phyloP scores from a whole-genome alignment of 2,888 invertebrate genomes.

The Cheilosia variabilis region DNA sequence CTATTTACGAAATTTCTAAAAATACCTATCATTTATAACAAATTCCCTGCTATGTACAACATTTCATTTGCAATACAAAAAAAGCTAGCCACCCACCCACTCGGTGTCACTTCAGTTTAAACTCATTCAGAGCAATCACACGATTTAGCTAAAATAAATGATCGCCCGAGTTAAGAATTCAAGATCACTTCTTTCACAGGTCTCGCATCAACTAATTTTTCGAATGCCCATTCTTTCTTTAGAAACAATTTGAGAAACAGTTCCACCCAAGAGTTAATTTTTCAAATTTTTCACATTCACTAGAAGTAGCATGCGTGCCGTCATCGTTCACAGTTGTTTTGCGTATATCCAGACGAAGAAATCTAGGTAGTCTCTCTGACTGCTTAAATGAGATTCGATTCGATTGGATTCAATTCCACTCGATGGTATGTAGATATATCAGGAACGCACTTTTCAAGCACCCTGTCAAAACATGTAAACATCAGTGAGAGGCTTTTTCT shows the following conservation, averaged over 20 bases:
- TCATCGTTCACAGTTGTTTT: slow-evolving; percentile 36
- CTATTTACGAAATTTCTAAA: slow-evolving; percentile 1
- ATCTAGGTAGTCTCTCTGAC: slow-evolving; percentile 61
- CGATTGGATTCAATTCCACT: slow-evolving; percentile 44
- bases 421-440: slow-evolving; percentile 41
- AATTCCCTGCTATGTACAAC: slow-evolving; percentile 39
- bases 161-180: slow-evolving; percentile 46
- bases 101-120: slow-evolving; percentile 32
- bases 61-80: slow-evolving; percentile 21
- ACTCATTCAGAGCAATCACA: slow-evolving; percentile 39
- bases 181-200: slow-evolving; percentile 49
- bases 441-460: slow-evolving; percentile 75
- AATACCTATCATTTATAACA: slow-evolving; percentile 5
- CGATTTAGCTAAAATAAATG: slow-evolving; percentile 40
- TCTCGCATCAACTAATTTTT: slow-evolving; percentile 30
- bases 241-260: slow-evolving; percentile 33
- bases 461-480: slow-evolving; percentile 83
- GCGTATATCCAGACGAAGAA: slow-evolving; percentile 49
- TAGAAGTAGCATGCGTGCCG: slow-evolving; percentile 5
- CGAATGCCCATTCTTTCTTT: background rate
- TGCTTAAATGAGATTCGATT: slow-evolving; percentile 65
- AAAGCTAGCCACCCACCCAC: slow-evolving; percentile 41
- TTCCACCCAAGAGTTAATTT: slow-evolving; percentile 48
- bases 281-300: slow-evolving; percentile 49
- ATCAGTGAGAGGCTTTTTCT: slow-evolving; percentile 62